Base-by-base conservation (phyloP, 2,888 invertebrate species). In the Latrodectus hesperus region DNA sequence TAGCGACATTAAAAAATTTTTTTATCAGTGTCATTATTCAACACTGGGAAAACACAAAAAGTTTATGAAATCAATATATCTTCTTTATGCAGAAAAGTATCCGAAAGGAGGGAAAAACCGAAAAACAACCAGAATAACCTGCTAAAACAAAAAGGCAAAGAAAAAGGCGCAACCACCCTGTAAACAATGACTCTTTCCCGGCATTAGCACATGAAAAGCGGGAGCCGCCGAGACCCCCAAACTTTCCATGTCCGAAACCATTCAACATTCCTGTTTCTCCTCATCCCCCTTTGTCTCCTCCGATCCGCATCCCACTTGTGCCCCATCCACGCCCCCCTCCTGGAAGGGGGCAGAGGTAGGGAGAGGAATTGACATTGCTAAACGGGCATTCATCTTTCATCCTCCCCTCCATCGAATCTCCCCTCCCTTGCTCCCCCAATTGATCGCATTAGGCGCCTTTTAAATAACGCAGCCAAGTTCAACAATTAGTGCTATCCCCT, bases 151-250 rank as follows among this genome's bases (percentile, higher is more conserved):
- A 60, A 60, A 60, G 60, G 60, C 60, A 60, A 16, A 60, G n/a
- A 60, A 12, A 55, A 60, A 64, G 75, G 68, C 17, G 17, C 26
- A 64, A 75, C 14, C 52, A 53, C 67, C 70, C 79, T 8, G 79
- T 79, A 85, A 85, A 85, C 85, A 85, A 85, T 80, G 80, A 74
- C 67, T 75, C 80, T 72, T 72, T 60, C 51, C 60, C 52, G 60
- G 70, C 64, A 87, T 87, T 87, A 87, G 72, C 86, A 87, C 86
- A 81, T 87, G 86, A 87, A 87, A 87, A 87, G 81, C 52, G 70
- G 26, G 26, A 16, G 26, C 26, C 52, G 6, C 1, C 49, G 6
- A 71, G 68, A 71, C 38, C 60, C 75, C 49, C 75, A 53, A 52
- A 51, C 77, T 26, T 22, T 64, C 71, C 73, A 60, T 65, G 64